Conservation (phyloP, 1,140 invertebrate genomes). For the Drosophila tristis region DNA sequence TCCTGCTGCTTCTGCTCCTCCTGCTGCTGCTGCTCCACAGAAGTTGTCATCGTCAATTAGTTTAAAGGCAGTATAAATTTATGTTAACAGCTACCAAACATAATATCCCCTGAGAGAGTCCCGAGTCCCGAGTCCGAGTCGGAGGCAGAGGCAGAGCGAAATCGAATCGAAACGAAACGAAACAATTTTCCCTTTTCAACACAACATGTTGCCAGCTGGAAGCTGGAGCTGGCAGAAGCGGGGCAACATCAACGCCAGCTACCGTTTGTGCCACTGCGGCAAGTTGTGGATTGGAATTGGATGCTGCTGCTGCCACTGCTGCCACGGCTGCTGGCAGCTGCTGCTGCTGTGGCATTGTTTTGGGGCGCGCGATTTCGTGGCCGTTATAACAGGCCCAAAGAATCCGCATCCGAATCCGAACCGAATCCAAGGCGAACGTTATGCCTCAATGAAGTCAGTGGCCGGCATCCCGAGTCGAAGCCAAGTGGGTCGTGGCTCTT, state of each 20-base stretch:
- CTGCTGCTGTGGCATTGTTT: constrained; percentile 48
- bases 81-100: constrained; percentile 70
- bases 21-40: constrained; percentile 28
- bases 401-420: constrained; percentile 15
- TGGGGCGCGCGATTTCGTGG: constrained; percentile 53
- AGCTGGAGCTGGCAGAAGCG: not conserved
- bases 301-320: constrained; percentile 6
- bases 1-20: constrained; percentile 1
- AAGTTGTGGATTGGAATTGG: constrained; percentile 1
- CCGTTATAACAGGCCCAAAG: constrained; percentile 59
- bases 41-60: constrained; percentile 77
- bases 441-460: constrained; percentile 43
- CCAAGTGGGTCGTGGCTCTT: constrained; percentile 54
- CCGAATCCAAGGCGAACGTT: constrained; percentile 32
- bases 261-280: constrained; percentile 52
- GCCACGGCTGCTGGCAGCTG: not conserved
- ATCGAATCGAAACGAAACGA: constrained; percentile 35
- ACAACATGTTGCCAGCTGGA: constrained; percentile 16
- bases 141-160: constrained; percentile 20
- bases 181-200: constrained; percentile 61
- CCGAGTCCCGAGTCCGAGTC: not conserved
- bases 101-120: constrained; percentile 57
- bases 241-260: constrained; percentile 24
- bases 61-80: constrained; percentile 73
- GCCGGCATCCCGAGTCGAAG: not conserved